Evolutionary conservation across 2,888 invertebrate genomes (phyloP).

Genomic region (Reticulitermes lucifugus): DNA sequence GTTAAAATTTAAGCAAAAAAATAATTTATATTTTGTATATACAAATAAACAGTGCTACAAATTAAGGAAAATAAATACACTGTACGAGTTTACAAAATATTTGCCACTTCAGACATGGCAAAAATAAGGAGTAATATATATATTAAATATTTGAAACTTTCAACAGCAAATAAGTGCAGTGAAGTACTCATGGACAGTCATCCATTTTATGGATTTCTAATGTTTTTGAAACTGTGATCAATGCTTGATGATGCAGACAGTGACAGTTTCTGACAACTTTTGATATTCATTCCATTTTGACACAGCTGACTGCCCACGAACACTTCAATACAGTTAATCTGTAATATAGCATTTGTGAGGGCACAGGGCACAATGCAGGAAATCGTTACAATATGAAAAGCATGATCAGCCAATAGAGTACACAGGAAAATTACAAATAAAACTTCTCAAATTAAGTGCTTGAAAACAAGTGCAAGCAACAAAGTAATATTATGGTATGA

Average conservation of each 20-base stretch:
- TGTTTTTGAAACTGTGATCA: no score
- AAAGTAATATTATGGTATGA: background rate
- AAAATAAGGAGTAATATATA: background rate
- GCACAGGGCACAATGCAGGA: no score
- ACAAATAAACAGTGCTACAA: background rate
- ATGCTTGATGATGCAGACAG: no score
- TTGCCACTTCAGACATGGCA: background rate
- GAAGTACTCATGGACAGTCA: no score
- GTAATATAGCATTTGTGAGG: background rate
- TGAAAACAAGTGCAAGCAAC: constrained; percentile 13
- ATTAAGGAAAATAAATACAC: background rate
- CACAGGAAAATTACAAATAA: background rate
- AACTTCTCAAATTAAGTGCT: constrained; percentile 4
- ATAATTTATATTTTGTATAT: background rate
- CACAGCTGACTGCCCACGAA: no score
- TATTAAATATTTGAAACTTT: background rate
- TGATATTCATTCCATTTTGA: no score
- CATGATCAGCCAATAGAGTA: background rate
- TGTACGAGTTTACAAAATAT: background rate
- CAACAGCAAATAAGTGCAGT: no score
- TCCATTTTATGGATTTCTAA: no score
- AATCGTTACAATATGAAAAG: background rate
- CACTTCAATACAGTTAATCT: no score
- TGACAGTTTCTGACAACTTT: no score
- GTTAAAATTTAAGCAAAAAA: constrained; percentile 1